These are phyloP conservation scores for Tridacna crocea DNA, from an alignment of 2,888 invertebrate genomes.

Conservation along the genomic window DNA sequence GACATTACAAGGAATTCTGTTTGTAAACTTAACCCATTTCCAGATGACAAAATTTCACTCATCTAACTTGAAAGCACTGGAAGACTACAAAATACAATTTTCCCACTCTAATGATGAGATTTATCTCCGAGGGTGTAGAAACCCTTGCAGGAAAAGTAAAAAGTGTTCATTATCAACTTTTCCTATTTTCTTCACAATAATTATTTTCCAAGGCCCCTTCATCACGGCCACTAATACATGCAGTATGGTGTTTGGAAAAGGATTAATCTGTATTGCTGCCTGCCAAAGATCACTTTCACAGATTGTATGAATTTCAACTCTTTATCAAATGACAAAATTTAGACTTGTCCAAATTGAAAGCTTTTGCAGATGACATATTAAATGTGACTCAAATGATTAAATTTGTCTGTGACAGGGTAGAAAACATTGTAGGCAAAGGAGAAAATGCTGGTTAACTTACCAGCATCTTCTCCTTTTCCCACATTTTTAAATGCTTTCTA, in stretches of 20 bases:
- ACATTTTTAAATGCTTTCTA: too few species aligned
- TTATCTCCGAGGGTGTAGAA: background rate
- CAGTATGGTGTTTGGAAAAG: background rate
- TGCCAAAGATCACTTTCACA: background rate
- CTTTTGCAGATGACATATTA: too few species aligned
- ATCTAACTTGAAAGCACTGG: background rate
- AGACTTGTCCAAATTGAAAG: too few species aligned
- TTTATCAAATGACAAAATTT: too few species aligned
- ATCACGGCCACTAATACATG: too few species aligned
- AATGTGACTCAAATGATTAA: too few species aligned
- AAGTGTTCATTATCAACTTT: background rate
- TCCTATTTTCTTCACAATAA: background rate
- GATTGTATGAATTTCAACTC: background rate
- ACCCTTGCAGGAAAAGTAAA: background rate
- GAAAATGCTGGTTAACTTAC: too few species aligned
- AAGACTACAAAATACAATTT: background rate
- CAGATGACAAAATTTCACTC: background rate
- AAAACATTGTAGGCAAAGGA: too few species aligned
- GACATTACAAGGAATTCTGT: constrained; percentile 5
- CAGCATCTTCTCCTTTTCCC: too few species aligned
- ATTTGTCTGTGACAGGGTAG: too few species aligned
- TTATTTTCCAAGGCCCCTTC: background rate
- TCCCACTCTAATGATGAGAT: background rate
- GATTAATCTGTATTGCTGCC: background rate
- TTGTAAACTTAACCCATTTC: constrained; percentile 4